Percentiles rank a stretch among this genome's conserved stretches.
These are phyloP conservation scores for Pyrocoelia pectoralis DNA, from an alignment of 2,888 invertebrate genomes.

Conservation along the genomic window DNA sequence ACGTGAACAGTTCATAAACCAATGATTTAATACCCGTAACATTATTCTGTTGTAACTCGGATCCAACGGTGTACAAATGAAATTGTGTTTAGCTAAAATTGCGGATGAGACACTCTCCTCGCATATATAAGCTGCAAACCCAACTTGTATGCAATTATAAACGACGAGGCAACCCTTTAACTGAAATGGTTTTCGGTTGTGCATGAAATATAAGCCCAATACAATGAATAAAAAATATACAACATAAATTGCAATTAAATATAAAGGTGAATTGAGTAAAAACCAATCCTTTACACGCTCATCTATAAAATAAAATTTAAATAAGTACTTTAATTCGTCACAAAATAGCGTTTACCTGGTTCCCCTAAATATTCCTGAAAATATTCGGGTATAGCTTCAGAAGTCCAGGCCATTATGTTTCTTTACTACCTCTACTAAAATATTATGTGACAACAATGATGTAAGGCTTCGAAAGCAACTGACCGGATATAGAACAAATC, in stretches of 20 bases:
- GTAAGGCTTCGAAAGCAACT: no score
- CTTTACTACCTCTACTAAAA: no score
- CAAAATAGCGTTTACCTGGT: constrained; percentile 32
- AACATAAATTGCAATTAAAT: constrained; percentile 78
- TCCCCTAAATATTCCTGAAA: constrained; percentile 36
- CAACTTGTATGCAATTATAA: constrained; percentile 87
- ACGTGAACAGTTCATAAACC: neutral
- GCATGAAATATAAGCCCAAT: constrained; percentile 85
- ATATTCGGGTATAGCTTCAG: constrained; percentile 32
- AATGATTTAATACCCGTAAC: constrained; percentile 69
- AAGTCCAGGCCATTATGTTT: neutral
- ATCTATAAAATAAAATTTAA: constrained; percentile 59
- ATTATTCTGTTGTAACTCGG: constrained; percentile 69
- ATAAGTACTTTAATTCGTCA: constrained; percentile 8
- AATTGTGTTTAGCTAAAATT: constrained; percentile 73
- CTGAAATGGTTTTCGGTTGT: constrained; percentile 83
- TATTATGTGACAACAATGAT: no score
- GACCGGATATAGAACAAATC: no score
- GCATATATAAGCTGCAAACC: constrained; percentile 78
- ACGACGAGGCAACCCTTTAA: constrained; percentile 77
- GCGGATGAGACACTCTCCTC: constrained; percentile 72
- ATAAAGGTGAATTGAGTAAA: constrained; percentile 83
- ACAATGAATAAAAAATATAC: constrained; percentile 79
- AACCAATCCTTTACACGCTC: constrained; percentile 81
- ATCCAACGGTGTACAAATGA: constrained; percentile 73